These are phyloP conservation scores for Beroe ovata DNA, from an alignment of 37 sponge, comb jelly and placozoan genomes.

Conservation along the genomic window DNA sequence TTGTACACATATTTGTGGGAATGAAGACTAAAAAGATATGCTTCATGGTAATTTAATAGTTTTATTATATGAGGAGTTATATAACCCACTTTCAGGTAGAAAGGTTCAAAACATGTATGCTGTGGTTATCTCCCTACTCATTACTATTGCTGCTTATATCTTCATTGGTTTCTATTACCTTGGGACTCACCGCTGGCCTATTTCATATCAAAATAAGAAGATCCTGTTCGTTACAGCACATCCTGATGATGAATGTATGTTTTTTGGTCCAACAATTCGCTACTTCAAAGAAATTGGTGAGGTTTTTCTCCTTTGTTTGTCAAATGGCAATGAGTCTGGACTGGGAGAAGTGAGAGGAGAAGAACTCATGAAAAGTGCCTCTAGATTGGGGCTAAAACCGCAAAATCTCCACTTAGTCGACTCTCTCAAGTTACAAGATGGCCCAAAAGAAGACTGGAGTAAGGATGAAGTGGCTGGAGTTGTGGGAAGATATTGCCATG, in stretches of 20 bases:
- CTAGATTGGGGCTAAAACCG: constrained; percentile 69
- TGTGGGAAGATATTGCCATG: neutral
- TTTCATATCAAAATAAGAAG: constrained; percentile 38
- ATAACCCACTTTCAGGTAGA: too few species aligned
- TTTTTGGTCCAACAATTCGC: constrained; percentile 87
- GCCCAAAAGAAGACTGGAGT: constrained; percentile 1
- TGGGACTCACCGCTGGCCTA: constrained; percentile 52
- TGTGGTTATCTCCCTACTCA: neutral
- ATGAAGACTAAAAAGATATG: too few species aligned
- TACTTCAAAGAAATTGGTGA: constrained; percentile 22
- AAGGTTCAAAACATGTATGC: constrained; percentile 31
- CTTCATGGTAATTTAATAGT: too few species aligned
- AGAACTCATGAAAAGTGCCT: constrained; percentile 73
- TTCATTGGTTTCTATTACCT: constrained; percentile 61
- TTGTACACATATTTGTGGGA: too few species aligned
- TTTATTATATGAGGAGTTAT: too few species aligned
- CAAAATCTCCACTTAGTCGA: constrained; percentile 70
- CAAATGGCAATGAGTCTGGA: constrained; percentile 86
- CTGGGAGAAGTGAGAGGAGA: constrained; percentile 71
- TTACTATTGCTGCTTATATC: constrained; percentile 20
- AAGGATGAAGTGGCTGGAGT: neutral
- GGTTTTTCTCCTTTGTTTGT: constrained; percentile 78
- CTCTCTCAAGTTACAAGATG: constrained; percentile 68
- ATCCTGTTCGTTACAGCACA: constrained; percentile 84
- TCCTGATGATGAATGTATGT: constrained; percentile 99